Evolutionary conservation across 2,113 vertebrate species (phyloP), one percentile per base, ranked within the genome.

Genomic region (Himantopus leucocephalus): DNA sequence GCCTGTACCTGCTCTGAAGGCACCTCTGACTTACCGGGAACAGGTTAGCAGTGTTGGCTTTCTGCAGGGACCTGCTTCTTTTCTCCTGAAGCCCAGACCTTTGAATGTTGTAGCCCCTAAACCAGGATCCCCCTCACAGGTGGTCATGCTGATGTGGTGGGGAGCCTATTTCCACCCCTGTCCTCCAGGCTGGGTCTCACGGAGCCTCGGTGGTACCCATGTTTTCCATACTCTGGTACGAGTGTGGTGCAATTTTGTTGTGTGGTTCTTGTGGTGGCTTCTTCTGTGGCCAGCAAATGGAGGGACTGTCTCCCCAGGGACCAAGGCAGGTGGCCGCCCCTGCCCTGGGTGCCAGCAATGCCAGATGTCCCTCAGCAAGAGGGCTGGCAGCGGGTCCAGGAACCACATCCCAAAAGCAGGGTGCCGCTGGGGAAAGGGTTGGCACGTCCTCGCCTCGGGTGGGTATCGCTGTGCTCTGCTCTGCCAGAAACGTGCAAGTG

Each of bases 401-500:
- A 8, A 50, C 35, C 32, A 24, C 1, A 0, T 29, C 22, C 52
- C 37, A 74, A 21, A 4, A 64, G 58, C 48, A 41, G 21, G 5
- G 4, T 29, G 32, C 30, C 9, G 18, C 30, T 27, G 41, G 39
- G 39, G 34, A 37, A n/a, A 32, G 30, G 21, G 18, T 35, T 41
- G 41, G n/a, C 24, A 20, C 5, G 1, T 55, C 55, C 32, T 45
- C 6, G 0, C 41, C 29, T 4, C 2, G 1, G 20, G 24, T 18
- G 20, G 17, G 27, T 19, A 16, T 52, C 5, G 3, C 34, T n/a
- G 7, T n/a, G n/a, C 39, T 70, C 29, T 4, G 6, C 35, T 34
- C 32, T 43, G 22, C 59, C 37, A 52, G 34, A 24, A 64, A 18
- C 2, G 1, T 43, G 59, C 15, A 14, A 24, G 15, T 22, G 12